Evolutionary conservation across 2,888 invertebrate genomes (phyloP).

Genomic region (Meandrusa payeni): DNA sequence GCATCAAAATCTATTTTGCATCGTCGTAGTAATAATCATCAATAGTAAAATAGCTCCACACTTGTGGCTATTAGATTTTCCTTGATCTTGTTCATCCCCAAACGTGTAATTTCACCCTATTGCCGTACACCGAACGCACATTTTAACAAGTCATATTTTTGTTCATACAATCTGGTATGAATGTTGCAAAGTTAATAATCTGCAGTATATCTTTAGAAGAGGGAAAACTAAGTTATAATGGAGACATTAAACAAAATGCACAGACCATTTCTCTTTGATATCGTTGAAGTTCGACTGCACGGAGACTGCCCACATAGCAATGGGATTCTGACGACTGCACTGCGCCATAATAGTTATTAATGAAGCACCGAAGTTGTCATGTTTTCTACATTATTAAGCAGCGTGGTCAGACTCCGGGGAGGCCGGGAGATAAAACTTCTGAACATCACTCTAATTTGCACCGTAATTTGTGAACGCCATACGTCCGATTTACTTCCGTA

Average conservation of each 20-base stretch:
- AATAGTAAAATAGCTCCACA: no score
- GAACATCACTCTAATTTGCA: slow-evolving; percentile 24
- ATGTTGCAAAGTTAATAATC: no score
- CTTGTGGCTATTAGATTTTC: no score
- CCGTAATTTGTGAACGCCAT: slow-evolving; percentile 12
- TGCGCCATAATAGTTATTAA: slow-evolving; percentile 31
- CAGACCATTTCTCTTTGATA: slow-evolving; percentile 5
- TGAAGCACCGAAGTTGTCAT: slow-evolving; percentile 34
- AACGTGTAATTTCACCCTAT: no score
- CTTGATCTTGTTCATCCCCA: no score
- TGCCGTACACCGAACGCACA: no score
- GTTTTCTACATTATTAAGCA: slow-evolving; percentile 26
- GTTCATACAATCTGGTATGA: no score
- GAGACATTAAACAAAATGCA: slow-evolving; percentile 10
- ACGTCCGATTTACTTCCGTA: not conserved
- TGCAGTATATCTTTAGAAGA: no score
- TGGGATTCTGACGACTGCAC: slow-evolving; percentile 23
- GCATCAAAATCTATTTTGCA: no score
- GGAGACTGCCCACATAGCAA: slow-evolving; percentile 26
- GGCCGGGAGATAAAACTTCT: slow-evolving; percentile 22
- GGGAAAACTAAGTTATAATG: not conserved
- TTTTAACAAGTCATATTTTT: no score
- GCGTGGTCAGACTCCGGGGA: slow-evolving; percentile 25
- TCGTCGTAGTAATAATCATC: no score
- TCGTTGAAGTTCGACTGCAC: not conserved